Evolutionary conservation across 2,797 vertebrate genomes (phyloP).

Genomic region (Falco cherrug): DNA sequence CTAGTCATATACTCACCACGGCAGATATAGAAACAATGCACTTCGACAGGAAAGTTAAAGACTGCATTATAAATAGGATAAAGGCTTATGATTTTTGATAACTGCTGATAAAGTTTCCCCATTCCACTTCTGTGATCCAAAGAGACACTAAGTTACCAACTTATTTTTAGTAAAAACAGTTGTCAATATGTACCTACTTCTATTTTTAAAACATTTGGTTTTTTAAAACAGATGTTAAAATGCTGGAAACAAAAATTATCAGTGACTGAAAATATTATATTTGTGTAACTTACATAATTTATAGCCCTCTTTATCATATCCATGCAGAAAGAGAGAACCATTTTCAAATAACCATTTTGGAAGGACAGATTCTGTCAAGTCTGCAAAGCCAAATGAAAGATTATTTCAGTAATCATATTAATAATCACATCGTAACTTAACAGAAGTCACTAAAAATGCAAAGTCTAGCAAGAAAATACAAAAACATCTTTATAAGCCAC

Average conservation of each 20-base stretch:
- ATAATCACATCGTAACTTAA: background rate
- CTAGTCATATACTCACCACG: background rate
- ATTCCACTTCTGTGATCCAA: background rate
- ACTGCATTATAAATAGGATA: background rate
- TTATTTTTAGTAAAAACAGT: background rate
- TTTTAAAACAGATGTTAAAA: background rate
- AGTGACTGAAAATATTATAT: background rate
- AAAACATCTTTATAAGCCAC: background rate
- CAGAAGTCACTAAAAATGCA: background rate
- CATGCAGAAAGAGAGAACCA: conserved; percentile 92
- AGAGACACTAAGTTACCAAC: background rate
- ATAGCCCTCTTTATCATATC: conserved; percentile 97
- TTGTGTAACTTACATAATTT: conserved; percentile 88
- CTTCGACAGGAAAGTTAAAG: background rate
- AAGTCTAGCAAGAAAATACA: background rate
- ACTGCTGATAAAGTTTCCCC: background rate
- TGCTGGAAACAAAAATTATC: background rate
- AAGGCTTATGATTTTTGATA: background rate
- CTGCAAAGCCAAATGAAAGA: conserved; percentile 76
- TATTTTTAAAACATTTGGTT: background rate
- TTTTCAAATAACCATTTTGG: conserved; percentile 91
- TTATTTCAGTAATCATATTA: background rate
- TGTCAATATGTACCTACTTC: background rate
- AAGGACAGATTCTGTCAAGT: conserved; percentile 88
- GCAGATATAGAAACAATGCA: background rate